These are phyloP conservation scores for Columba guinea DNA, from an alignment of 2,797 vertebrate genomes.

Conservation along the genomic window DNA sequence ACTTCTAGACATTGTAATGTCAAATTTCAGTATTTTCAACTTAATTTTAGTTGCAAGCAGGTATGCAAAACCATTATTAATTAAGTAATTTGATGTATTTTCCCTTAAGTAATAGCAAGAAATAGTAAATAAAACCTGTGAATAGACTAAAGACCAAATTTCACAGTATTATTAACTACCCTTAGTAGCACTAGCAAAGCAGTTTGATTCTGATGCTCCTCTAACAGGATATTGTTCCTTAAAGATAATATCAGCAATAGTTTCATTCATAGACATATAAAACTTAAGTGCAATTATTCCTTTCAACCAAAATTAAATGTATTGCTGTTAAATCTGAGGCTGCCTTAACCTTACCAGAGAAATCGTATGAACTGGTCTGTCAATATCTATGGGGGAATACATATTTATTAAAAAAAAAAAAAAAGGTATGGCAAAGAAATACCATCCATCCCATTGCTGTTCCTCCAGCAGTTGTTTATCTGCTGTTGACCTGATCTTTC, in stretches of 20 bases:
- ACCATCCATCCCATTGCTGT: not conserved
- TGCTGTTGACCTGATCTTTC: not conserved
- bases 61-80: not conserved
- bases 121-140: not conserved
- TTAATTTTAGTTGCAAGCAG: not conserved
- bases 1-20: not conserved
- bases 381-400: not conserved
- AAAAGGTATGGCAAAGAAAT: not conserved
- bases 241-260: not conserved
- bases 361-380: not conserved
- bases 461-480: not conserved
- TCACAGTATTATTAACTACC: not conserved
- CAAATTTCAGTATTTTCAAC: not conserved
- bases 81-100: not conserved
- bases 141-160: not conserved
- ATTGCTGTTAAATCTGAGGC: not conserved
- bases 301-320: not conserved
- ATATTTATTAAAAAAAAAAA: not conserved
- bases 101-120: not conserved
- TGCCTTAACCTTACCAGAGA: not conserved
- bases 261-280: not conserved
- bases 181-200: not conserved
- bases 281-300: not conserved
- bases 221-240: not conserved
- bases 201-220: not conserved